Conservation (phyloP, 1,140 invertebrate genomes). For the Xylocopa sonorina region DNA sequence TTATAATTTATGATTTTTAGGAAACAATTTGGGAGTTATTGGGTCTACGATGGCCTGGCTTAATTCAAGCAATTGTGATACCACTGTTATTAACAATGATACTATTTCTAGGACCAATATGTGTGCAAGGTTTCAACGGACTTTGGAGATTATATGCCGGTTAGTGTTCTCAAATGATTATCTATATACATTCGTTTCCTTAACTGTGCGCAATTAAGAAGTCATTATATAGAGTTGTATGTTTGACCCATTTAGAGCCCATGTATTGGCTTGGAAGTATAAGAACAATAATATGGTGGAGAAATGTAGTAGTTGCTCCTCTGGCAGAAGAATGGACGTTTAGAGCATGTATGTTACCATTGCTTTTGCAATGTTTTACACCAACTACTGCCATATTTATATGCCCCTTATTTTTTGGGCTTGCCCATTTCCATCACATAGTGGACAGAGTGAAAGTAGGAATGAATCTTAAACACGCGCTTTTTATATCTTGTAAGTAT, state of each 20-base stretch:
- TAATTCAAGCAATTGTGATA: conserved; percentile 88
- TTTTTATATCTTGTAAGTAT: conserved; percentile 87
- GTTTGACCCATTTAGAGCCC: conserved; percentile 83
- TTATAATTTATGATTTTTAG: conserved; percentile 72
- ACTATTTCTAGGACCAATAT: conserved; percentile 92
- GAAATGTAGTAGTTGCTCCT: conserved; percentile 95
- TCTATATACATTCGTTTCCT: conserved; percentile 27
- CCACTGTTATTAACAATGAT: conserved; percentile 92
- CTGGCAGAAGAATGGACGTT: conserved; percentile 97
- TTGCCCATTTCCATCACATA: conserved; percentile 96
- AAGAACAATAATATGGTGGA: conserved; percentile 91
- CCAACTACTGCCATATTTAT: conserved; percentile 90
- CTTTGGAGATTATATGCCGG: conserved; percentile 87
- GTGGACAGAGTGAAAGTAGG: conserved; percentile 89
- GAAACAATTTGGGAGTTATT: conserved; percentile 87
- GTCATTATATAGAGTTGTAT: neutral
- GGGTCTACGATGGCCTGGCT: conserved; percentile 88
- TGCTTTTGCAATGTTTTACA: conserved; percentile 92
- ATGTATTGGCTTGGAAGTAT: conserved; percentile 88
- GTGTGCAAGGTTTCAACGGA: conserved; percentile 87
- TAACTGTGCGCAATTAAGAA: neutral
- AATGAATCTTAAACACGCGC: conserved; percentile 85
- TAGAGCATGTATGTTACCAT: conserved; percentile 95
- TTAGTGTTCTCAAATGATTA: conserved; percentile 75
- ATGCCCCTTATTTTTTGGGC: conserved; percentile 95